These are phyloP conservation scores for Hydropotes inermis DNA, from an alignment of 2,113 vertebrate genomes.

Conservation along the genomic window DNA sequence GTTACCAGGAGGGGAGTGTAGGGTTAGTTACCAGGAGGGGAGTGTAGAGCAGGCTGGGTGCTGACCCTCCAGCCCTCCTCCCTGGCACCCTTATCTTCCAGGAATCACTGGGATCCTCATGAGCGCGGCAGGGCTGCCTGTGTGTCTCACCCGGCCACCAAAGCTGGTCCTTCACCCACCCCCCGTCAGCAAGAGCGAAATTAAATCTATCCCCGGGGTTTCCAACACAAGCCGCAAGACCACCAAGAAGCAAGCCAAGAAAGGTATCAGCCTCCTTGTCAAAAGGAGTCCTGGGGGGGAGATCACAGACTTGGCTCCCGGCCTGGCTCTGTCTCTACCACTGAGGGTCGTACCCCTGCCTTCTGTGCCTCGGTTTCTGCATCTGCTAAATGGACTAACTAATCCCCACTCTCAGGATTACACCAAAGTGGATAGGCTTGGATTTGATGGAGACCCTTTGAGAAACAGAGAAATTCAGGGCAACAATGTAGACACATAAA, in stretches of 20 bases:
- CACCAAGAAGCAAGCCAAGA: slow-evolving; percentile 94
- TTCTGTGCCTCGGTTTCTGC: not conserved
- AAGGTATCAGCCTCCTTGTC: slow-evolving; percentile 80
- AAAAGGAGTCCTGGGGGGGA: rapidly evolving
- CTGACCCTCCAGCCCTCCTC: not conserved
- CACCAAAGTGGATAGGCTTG: not conserved
- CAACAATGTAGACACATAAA: not conserved
- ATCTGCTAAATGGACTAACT: not conserved
- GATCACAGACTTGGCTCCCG: not conserved
- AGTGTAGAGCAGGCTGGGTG: rapidly evolving
- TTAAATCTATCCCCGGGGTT: slow-evolving; percentile 93
- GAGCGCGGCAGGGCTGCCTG: slow-evolving; percentile 92
- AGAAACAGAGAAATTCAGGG: not conserved
- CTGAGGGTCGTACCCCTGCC: not conserved
- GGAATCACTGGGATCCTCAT: slow-evolving; percentile 98
- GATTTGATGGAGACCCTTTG: not conserved
- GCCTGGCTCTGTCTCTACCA: not conserved
- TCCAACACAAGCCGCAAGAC: slow-evolving; percentile 94
- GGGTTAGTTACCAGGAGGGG: rapidly evolving
- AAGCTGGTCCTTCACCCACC: slow-evolving; percentile 94
- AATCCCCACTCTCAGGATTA: not conserved
- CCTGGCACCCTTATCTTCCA: slow-evolving; percentile 34
- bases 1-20: rapidly evolving
- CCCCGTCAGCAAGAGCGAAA: slow-evolving; percentile 92
- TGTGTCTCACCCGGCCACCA: slow-evolving; percentile 94